Percentiles rank a stretch among this genome's conserved stretches.
Evolutionary conservation across 2,888 invertebrate genomes (phyloP).

Genomic region (Napeogenes inachia): DNA sequence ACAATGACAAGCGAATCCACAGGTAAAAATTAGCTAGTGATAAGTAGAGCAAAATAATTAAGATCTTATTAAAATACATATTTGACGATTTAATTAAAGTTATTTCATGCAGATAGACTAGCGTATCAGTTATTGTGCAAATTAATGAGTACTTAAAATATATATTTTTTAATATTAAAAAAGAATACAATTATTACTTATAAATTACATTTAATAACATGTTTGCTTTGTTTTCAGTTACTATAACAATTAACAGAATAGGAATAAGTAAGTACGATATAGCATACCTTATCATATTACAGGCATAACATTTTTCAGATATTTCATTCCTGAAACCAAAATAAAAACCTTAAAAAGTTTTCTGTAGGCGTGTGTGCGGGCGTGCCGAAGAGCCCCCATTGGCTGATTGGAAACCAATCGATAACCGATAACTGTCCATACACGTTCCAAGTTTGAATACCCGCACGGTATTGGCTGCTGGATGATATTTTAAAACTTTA

Average conservation of each 20-base stretch:
- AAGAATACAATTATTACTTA: neutral
- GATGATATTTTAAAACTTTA: conserved; percentile 12
- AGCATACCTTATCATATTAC: neutral
- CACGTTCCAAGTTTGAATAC: conserved; percentile 33
- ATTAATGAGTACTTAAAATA: too few relatives aligned
- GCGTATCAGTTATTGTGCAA: too few relatives aligned
- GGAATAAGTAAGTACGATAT: too few relatives aligned
- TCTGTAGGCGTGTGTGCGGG: conserved; percentile 58
- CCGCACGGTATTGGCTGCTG: conserved; percentile 31
- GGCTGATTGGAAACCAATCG: conserved; percentile 75
- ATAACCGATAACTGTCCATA: conserved; percentile 62
- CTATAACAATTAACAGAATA: too few relatives aligned
- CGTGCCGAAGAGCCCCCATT: conserved; percentile 57
- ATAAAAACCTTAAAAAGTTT: conserved; percentile 17
- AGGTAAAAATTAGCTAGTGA: too few relatives aligned
- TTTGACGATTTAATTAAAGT: too few relatives aligned
- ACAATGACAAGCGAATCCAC: too few relatives aligned
- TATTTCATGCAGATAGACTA: too few relatives aligned
- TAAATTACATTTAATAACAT: too few relatives aligned
- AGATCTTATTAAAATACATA: too few relatives aligned
- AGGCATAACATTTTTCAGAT: conserved; percentile 7
- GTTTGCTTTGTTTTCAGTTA: too few relatives aligned
- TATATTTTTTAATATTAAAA: neutral
- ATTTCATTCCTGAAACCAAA: conserved; percentile 13
- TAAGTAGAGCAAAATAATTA: too few relatives aligned